These are phyloP conservation scores for Macrosteles quadrilineatus DNA, from an alignment of 1,140 invertebrate genomes.

Conservation along the genomic window DNA sequence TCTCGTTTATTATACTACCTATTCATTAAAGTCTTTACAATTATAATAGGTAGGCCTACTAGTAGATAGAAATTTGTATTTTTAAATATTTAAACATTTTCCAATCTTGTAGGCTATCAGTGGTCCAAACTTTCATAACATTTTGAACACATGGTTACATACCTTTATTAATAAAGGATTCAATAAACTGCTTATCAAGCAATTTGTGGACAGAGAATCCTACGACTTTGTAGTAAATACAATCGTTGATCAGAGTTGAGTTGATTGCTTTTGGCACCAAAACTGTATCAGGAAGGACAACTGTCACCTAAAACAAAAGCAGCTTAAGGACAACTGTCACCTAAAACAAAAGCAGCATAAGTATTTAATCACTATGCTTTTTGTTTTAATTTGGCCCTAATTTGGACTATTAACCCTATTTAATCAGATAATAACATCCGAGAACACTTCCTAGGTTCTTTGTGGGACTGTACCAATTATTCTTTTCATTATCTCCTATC, in stretches of 20 bases:
- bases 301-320: constrained; percentile 53
- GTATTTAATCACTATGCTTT: not conserved
- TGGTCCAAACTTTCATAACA: too few species aligned
- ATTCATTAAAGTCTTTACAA: too few species aligned
- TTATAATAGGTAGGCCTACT: too few species aligned
- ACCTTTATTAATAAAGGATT: constrained; percentile 57
- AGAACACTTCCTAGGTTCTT: not conserved
- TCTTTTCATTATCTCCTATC: not conserved
- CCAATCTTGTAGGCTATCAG: too few species aligned
- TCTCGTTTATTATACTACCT: too few species aligned
- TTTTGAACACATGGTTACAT: too few species aligned
- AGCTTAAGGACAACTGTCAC: constrained; percentile 54
- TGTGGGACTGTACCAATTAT: not conserved
- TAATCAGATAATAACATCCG: not conserved
- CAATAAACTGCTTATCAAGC: constrained; percentile 55
- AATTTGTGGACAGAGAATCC: constrained; percentile 52
- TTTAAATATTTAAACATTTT: too few species aligned
- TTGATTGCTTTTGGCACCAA: constrained; percentile 49
- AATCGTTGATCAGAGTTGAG: constrained; percentile 51
- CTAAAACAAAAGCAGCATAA: constrained; percentile 51
- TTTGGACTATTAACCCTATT: not conserved
- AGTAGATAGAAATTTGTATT: too few species aligned
- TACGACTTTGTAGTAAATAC: constrained; percentile 58
- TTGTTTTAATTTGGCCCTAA: not conserved
- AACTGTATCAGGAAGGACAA: constrained; percentile 55